Percentiles rank a stretch among this genome's conserved stretches.
Evolutionary conservation across 2,113 vertebrate genomes (phyloP).

Genomic region (Dendrocopos noguchii): DNA sequence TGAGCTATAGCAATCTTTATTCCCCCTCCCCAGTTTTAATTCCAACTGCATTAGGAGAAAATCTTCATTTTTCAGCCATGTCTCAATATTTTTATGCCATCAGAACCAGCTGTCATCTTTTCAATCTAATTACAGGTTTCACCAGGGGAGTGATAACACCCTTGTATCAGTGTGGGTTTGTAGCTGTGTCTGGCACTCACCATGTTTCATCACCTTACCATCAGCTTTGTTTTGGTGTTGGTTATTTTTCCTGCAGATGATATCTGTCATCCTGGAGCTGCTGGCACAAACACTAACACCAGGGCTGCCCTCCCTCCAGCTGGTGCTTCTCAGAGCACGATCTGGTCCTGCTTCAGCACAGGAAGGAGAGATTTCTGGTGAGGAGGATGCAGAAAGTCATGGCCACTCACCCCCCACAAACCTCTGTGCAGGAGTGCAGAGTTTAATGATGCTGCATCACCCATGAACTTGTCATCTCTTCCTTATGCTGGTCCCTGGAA

Average conservation of each 20-base stretch:
- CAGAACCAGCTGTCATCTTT: slow-evolving; percentile 26
- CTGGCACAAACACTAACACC: neutral
- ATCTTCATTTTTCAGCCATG: neutral
- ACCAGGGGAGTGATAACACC: neutral
- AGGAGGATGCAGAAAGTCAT: fast-evolving
- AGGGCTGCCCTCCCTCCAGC: neutral
- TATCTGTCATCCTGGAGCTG: neutral
- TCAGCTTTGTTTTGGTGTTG: neutral
- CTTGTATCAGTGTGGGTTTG: neutral
- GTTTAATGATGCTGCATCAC: neutral
- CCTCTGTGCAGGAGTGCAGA: too few relatives aligned
- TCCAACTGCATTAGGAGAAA: slow-evolving; percentile 4
- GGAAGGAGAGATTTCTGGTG: neutral
- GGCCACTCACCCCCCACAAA: fast-evolving
- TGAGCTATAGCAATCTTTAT: neutral
- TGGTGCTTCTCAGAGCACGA: fast-evolving
- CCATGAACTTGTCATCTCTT: neutral
- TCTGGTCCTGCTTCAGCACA: fast-evolving
- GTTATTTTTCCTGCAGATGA: neutral
- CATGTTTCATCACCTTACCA: neutral
- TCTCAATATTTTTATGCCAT: slow-evolving; percentile 55
- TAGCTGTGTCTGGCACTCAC: neutral
- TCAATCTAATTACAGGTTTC: slow-evolving; percentile 55
- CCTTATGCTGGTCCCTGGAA: neutral
- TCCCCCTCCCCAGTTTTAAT: neutral